Evolutionary conservation across 2,113 vertebrate genomes (phyloP), one percentile per base, ranked within the genome.

Genomic region (Balaenoptera acutorostrata): DNA sequence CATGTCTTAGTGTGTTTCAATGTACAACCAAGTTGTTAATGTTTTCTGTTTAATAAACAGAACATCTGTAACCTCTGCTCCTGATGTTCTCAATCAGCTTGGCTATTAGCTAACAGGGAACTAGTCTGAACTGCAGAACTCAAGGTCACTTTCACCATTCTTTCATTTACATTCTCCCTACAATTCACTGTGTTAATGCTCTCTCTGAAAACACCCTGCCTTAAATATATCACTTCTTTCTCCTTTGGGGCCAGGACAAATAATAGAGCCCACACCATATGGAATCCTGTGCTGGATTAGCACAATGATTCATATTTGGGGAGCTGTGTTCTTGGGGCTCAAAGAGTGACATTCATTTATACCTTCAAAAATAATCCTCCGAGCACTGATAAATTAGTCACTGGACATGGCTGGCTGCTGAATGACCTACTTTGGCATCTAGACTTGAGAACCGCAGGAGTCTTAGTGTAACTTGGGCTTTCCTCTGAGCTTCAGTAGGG

Each of bases 121-220:
- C 93, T 64, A 39, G 91, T 87, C 2, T 87, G 95, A 97, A 85
- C 89, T 93, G 55, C 31, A 39, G 36, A 92, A 57, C 46, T 93
- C 97, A 98, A 98, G 98, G 98, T 98, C 97, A 98, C 92, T 92
- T 97, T 95, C 74, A 57, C 86, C 20, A 64, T 63, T 92, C 64
- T 83, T 95, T 77, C 90, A 90, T 97, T 98, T 95, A 93, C 84
- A 85, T 96, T 96, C 77, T 74, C 15, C 10, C 2, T 59, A 18
- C 93, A 92, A 97, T 88, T 97, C 86, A 82, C 90, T 17, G 27
- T 55, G 89, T 71, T 96, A 93, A 64, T 88, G 74, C 46, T 75
- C 11, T 81, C 83, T 96, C 93, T 80, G 93, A 78, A 97, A 98
- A 92, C 78, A 92, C 90, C 14, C 69, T 52, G 92, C 93, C 92